A percentile compares a stretch with the other conserved stretches of the same genome.
phyloP scores from a whole-genome alignment of 2,797 vertebrate genomes.

The Esox masquinongy region DNA sequence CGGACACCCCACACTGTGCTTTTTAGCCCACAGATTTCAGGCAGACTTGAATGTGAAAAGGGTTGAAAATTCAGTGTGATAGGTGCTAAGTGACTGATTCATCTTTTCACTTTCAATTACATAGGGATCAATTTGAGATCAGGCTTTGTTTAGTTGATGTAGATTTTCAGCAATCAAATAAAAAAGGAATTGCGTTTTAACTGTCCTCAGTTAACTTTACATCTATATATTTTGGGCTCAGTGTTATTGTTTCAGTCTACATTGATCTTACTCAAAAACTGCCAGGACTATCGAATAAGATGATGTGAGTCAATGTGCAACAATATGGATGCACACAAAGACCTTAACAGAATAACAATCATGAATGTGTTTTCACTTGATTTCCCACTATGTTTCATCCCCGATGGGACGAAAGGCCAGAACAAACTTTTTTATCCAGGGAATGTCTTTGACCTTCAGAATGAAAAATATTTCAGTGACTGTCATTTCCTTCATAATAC shows the following conservation, averaged over 20 bases:
- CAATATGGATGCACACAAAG: conserved; percentile 15
- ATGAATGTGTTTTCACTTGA: not conserved
- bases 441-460: conserved; percentile 22
- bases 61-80: not conserved
- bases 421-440: conserved; percentile 21
- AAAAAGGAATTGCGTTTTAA: not conserved
- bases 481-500: conserved; percentile 52
- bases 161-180: not conserved
- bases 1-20: conserved; percentile 70
- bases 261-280: not conserved
- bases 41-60: conserved; percentile 16
- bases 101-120: not conserved
- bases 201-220: not conserved
- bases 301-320: conserved; percentile 13
- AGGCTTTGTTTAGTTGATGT: not conserved
- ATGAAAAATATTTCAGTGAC: not conserved
- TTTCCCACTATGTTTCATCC: not conserved
- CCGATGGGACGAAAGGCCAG: not conserved
- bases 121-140: conserved; percentile 1
- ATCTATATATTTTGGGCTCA: not conserved
- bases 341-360: not conserved
- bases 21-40: conserved; percentile 23
- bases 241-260: not conserved
- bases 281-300: not conserved
- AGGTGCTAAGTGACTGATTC: not conserved